Base-by-base conservation (phyloP, 2,797 vertebrate species). In the Mallotus villosus region DNA sequence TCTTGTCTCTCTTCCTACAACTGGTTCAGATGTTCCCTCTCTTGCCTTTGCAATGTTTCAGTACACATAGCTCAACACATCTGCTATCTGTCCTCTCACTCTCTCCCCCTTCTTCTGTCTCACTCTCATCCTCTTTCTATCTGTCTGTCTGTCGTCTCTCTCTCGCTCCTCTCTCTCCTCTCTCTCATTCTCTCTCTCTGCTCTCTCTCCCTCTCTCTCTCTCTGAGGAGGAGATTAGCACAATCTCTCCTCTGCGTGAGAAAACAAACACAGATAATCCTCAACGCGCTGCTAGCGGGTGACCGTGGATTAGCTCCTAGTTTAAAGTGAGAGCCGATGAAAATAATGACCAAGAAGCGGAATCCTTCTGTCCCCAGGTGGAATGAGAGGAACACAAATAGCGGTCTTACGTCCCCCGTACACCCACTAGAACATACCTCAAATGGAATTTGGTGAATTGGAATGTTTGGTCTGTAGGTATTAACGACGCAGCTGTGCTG, bases 241-340 rank as follows among this genome's bases (percentile, higher is more conserved):
- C 88, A 91, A 91, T 92, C 91, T 92, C 89, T 87, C 82, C 82
- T 87, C 86, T 75, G 85, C 77, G 83, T 86, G 87, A 91, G 85
- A 90, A 91, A 89, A 93, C 90, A 93, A 92, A 92, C 90, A 91
- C 86, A 87, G 87, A 91, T 92, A 92, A 93, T 93, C 91, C 89
- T 68, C 81, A 78, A 80, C 79, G 78, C 77, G 79, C 85, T 87
- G 88, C 86, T 83, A 88, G 91, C 85, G 88, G 88, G 90, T 91
- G 90, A 91, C 90, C 82, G 78, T 81, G 88, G 90, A 91, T 91
- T 92, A 91, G 84, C 86, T 86, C 79, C 80, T 72, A 82, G 74
- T 89, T 92, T 90, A 90, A 89, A 92, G 83, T 85, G 85, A 86
- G 85, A 88, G 85, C 83, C 86, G 86, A 89, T 85, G 86, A 86